Base-by-base conservation (phyloP, 2,113 vertebrate species). In the Gymnarchus niloticus region DNA sequence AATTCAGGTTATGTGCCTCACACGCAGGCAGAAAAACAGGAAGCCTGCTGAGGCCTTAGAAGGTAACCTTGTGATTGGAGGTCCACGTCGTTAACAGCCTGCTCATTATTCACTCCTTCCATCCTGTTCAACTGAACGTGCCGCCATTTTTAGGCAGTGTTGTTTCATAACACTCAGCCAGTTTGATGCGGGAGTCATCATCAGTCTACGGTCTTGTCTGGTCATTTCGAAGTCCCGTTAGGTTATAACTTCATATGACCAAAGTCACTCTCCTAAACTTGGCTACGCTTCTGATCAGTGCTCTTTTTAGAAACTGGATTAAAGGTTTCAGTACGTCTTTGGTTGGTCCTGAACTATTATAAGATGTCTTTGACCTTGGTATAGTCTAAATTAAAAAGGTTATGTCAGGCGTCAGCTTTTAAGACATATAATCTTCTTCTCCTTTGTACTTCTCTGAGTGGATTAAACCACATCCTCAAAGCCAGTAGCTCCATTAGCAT, bases 301-400 rank as follows among this genome's bases (percentile, higher is more conserved):
- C 85, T 84, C 87, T 90, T 86, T 90, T 90, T 91, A 89, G 88
- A 92, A 87, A 73, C 86, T 90, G 87, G 90, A 92, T 91, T 93
- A 91, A 91, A 92, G 90, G 86, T 88, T 92, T 91, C 90, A 91
- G 90, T 92, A 92, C 89, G 89, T 91, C 87, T 92, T 92, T 91
- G 91, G 90, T 93, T 92, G 93, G 90, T 93, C 83, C 77, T 87
- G 87, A 89, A 87, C 90, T 90, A 92, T 93, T 92, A 91, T 92
- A 90, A 89, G 89, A 88, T 86, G 92, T 88, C 82, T 84, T 87
- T 91, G 92, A 90, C 88, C 91, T 91, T 92, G 87, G 28, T 78
- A 73, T 89, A 86, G 88, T 89, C 88, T 90, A 91, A 90, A 89
- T 91, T 90, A 87, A 91, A 90, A 89, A 89, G 87, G 89, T 90